Base-by-base conservation (phyloP, 2,797 vertebrate genomes). In the Clarias pachynema region DNA sequence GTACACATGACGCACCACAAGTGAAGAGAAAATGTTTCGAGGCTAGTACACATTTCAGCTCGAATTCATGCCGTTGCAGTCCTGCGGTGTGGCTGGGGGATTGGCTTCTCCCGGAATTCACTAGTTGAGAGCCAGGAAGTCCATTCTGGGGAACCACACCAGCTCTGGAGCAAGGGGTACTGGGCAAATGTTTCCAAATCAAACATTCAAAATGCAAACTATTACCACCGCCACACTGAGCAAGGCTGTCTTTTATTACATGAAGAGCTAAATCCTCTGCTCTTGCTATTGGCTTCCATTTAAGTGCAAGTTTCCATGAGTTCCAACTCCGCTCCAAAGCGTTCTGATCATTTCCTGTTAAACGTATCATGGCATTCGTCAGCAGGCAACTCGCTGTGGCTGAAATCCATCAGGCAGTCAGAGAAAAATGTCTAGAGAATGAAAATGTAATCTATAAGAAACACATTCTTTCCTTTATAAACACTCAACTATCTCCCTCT, bases 61-160 rank as follows among this genome's bases (percentile, higher is more conserved):
- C 1, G 66, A 69, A 81, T 31, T 62, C 29, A 20, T 9, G 65
- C 80, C 70, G 70, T 3, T 81, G 63, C 59, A 73, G 68, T 68
- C 53, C 18, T 31, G 65, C 53, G 81, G 66, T 82, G 68, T 84
- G 81, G 80, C 77, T 65, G 0, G 12, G 15, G 75, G 72, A 69
- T 44, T 5, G 12, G 40, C 60, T 68, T 79, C 82, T 84, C 56
- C 82, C 26, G 83, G 82, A 80, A 86, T 85, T 72, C 59, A 60
- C 59, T 77, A 24, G 6, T 72, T 6, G 2, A 62, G 44, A 68
- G 86, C 86, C 84, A 86, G 70, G 62, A 70, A 63, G 10, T 80
- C 66, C 70, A 75, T 81, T 84, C 70, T 77, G 77, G 57, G 57
- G 66, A 80, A 85, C 88, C 85, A 62, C 85, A 86, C 75, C 29